Evolutionary conservation across 2,113 vertebrate species (phyloP).

Genomic region (Microcebus tavaratra): DNA sequence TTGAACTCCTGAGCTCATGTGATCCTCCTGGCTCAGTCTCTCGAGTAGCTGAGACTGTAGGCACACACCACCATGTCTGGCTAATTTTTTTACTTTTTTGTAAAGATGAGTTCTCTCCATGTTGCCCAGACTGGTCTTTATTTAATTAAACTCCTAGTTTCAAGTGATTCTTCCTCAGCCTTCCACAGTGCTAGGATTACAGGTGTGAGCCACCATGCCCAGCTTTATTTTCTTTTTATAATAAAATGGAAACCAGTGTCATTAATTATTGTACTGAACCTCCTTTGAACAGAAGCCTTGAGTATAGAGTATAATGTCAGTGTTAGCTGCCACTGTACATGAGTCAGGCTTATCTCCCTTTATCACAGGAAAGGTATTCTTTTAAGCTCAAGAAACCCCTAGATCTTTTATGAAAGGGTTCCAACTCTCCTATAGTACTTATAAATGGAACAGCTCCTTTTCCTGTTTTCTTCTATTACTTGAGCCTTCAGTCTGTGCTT

Average conservation of each 20-base stretch:
- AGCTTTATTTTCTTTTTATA: neutral
- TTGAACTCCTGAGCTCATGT: neutral
- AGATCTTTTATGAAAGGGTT: neutral
- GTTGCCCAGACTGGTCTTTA: neutral
- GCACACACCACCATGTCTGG: neutral
- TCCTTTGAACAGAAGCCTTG: neutral
- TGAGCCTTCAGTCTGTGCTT: neutral
- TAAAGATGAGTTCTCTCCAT: neutral
- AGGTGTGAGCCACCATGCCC: neutral
- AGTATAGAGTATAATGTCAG: neutral
- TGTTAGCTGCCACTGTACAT: neutral
- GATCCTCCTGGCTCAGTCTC: neutral
- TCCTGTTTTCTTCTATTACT: neutral
- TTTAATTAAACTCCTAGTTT: neutral
- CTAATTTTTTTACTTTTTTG: neutral
- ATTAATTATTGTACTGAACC: neutral
- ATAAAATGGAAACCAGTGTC: neutral
- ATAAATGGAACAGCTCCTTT: neutral
- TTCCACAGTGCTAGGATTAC: neutral
- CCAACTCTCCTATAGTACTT: neutral
- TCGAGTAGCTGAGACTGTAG: neutral
- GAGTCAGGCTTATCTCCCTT: neutral
- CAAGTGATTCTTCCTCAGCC: neutral
- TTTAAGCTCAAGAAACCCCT: slow-evolving; percentile 19
- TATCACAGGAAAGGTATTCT: neutral